Evolutionary conservation across 2,113 vertebrate genomes (phyloP).

Genomic region (Anoura caudifer): DNA sequence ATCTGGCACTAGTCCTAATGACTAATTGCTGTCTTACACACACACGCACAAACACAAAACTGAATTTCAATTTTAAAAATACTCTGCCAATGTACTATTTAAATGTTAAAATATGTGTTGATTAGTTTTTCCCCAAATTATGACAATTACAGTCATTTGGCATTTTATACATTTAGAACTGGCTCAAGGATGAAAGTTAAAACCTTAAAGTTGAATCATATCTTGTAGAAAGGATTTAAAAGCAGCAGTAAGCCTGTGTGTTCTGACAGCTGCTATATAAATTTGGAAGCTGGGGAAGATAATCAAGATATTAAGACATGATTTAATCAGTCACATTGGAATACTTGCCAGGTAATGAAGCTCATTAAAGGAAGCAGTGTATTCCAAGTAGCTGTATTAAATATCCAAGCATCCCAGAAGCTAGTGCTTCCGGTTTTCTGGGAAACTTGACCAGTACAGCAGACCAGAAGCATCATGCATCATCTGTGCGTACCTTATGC

Average conservation of each 20-base stretch:
- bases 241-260: background rate
- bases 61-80: background rate
- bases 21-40: background rate
- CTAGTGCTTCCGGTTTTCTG: background rate
- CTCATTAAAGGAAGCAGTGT: background rate
- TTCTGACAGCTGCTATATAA: background rate
- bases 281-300: conserved; percentile 10
- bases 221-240: background rate
- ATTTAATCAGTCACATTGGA: background rate
- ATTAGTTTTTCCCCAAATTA: background rate
- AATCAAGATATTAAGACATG: background rate
- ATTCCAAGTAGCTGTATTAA: background rate
- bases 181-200: conserved; percentile 23
- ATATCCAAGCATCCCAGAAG: background rate
- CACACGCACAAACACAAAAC: background rate
- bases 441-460: background rate
- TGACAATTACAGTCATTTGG: background rate
- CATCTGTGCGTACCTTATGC: background rate
- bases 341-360: background rate
- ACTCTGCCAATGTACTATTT: background rate
- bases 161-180: background rate
- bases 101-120: conserved; percentile 12
- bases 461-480: background rate
- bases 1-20: background rate
- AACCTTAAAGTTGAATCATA: background rate